phyloP scores from a whole-genome alignment of 1,140 invertebrate genomes.

The Sitobion miscanthi region DNA sequence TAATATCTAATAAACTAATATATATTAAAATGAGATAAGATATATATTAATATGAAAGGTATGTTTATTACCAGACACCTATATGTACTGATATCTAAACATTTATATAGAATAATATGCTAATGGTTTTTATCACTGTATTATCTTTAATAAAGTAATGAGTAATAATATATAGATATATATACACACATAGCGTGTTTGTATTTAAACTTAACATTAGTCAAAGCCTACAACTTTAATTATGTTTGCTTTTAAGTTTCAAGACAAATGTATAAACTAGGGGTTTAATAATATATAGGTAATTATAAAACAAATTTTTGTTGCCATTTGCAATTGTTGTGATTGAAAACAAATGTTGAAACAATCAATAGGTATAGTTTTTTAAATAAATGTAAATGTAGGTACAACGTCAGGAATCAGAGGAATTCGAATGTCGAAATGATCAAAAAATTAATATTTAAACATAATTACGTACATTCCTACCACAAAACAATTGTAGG shows the following conservation, averaged over 20 bases:
- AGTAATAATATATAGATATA: not conserved
- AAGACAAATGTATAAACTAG: not conserved
- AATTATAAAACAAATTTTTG: no score
- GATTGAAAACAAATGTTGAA: not conserved
- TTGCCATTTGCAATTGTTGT: no score
- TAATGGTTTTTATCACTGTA: not conserved
- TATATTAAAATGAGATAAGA: no score
- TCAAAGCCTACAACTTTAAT: not conserved
- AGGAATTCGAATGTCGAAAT: not conserved
- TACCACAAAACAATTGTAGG: not conserved
- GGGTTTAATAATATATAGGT: not conserved
- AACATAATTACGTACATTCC: not conserved
- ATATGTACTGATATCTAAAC: not conserved
- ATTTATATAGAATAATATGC: not conserved
- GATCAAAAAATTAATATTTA: slow-evolving; percentile 1
- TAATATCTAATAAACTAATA: no score
- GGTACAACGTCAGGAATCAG: not conserved
- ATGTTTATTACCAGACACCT: not conserved
- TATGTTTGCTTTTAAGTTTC: not conserved
- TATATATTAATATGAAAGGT: not conserved
- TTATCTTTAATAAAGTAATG: not conserved
- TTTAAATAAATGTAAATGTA: not conserved
- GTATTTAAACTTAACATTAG: not conserved
- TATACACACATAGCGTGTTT: not conserved
- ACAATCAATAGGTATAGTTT: not conserved